Base-by-base conservation (phyloP, 2,888 invertebrate genomes). In the Tridacna gigas region DNA sequence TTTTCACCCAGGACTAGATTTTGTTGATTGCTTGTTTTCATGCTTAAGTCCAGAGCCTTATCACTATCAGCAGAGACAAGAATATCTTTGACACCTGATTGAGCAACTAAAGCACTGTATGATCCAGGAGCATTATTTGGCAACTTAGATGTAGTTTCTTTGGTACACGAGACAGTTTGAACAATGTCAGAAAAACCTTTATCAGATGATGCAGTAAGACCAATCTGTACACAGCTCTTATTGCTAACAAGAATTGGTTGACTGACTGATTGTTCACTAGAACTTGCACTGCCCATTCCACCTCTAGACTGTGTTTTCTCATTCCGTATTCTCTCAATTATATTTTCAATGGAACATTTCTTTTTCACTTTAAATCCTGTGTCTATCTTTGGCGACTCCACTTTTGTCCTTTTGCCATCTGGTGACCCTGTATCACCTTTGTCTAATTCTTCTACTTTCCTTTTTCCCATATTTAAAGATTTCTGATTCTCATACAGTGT, bases 341-440 rank as follows among this genome's bases (percentile, higher is more conserved):
- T 83, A 73, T 86, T 83, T 76, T 86, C 86, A 37, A 86, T 86
- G n/a, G 80, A 76, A 47, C 76, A 67, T 45, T 82, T 84, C 67
- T 80, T 84, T 61, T 80, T 82, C 0, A 80, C 79, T 74, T 74
- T 80, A 25, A 65, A 67, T 15, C 22, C 56, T 51, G 26, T 37
- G 51, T 76, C 73, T 75, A 45, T 75, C 37, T 61, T 71, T 18
- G 48, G 28, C n/a, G 65, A 26, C 9, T 82, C 77, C n/a, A 73
- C 37, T 63, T 82, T 88, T 20, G 74, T 66, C 25, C 51, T 79
- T 74, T 83, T 77, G 18, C 15, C 45, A 56, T 87, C 82, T 18
- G 82, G 77, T 48, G 77, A 79, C 51, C n/a, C 26, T 26, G 28
- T 56, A 28, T 82, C 80, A 13, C 51, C 66, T 61, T 81, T 86